Base-by-base conservation (phyloP, 2,113 vertebrate species). In the Entelurus aequoreus region DNA sequence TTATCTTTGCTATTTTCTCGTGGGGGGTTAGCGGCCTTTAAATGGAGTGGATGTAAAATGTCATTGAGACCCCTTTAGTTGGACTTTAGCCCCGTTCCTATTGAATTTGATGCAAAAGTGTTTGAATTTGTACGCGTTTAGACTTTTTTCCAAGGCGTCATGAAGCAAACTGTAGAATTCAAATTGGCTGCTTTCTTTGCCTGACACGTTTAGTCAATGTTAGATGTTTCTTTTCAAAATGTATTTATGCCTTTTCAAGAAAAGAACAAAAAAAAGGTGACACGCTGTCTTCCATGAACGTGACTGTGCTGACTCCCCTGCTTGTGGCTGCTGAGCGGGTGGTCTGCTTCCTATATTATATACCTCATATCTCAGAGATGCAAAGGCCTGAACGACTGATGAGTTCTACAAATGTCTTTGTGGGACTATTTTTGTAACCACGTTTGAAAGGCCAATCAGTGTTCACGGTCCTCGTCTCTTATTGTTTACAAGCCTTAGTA, bases 261-360 rank as follows among this genome's bases (percentile, higher is more conserved):
- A 28, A 28, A 28, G 28, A 28, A 28, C 21, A 19, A 52, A 16
- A 21, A 53, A 74, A 90, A 84, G 28, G 28, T 28, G 28, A 49
- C 72, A 78, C 69, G 69, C 82, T 70, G 88, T 90, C 89, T 95
- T 95, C 93, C 93, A 89, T 88, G 75, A 79, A 89, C 82, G n/a
- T 70, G 56, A 56, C 68, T 79, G 61, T 65, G 66, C 73, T 76
- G 66, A 74, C 51, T 9, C 28, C 28, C 19, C 42, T 5, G 42
- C 40, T 44, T 44, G 9, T 44, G 42, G 9, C 9, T 47, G 69
- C 74, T 61, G 71, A 64, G 79, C 69, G 49, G 50, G 12, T 66
- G 7, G 79, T 71, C 66, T 16, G 79, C 84, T 77, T 83, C 78
- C 60, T 72, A 75, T 83, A 88, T 28, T 28, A 28, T 92, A 88